Percentiles rank a stretch among this genome's conserved stretches.
phyloP scores from a whole-genome alignment of 2,797 vertebrate genomes.

The Galaxias olidus region DNA sequence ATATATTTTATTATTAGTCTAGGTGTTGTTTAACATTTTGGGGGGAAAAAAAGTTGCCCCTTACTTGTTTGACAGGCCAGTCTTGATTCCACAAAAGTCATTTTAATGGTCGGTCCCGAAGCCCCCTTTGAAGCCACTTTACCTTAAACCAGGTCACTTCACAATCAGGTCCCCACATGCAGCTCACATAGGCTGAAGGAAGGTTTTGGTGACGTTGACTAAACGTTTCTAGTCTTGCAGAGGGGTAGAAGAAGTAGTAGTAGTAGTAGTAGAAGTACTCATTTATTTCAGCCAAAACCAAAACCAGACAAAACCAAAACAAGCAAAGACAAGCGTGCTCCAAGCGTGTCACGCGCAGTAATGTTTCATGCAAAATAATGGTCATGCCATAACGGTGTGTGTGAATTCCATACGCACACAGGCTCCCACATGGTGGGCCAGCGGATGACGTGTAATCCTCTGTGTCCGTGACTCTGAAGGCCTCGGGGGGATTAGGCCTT shows the following conservation, averaged over 20 bases:
- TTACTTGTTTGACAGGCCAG: too few species aligned
- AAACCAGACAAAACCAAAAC: too few species aligned
- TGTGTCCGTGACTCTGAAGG: conserved; percentile 10
- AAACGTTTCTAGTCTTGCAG: background rate
- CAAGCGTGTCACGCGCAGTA: too few species aligned
- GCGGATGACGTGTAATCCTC: conserved; percentile 7
- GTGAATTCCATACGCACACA: background rate
- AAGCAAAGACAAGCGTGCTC: too few species aligned
- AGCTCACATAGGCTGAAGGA: conserved; percentile 14
- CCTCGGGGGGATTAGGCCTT: conserved; percentile 1
- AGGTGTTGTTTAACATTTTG: too few species aligned
- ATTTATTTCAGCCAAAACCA: too few species aligned
- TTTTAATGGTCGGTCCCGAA: conserved; percentile 4
- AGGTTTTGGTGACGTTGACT: background rate
- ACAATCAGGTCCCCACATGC: conserved; percentile 26
- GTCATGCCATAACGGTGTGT: too few species aligned
- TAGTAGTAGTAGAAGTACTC: too few species aligned
- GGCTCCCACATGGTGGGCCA: background rate
- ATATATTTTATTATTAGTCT: too few species aligned
- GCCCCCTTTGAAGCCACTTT: conserved; percentile 43
- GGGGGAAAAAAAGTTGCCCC: too few species aligned
- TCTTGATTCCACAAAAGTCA: background rate
- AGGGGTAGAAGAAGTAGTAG: background rate
- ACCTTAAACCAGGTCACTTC: conserved; percentile 49
- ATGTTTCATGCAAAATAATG: too few species aligned